Base-by-base conservation (phyloP, 2,113 vertebrate genomes). In the Lonchura striata region DNA sequence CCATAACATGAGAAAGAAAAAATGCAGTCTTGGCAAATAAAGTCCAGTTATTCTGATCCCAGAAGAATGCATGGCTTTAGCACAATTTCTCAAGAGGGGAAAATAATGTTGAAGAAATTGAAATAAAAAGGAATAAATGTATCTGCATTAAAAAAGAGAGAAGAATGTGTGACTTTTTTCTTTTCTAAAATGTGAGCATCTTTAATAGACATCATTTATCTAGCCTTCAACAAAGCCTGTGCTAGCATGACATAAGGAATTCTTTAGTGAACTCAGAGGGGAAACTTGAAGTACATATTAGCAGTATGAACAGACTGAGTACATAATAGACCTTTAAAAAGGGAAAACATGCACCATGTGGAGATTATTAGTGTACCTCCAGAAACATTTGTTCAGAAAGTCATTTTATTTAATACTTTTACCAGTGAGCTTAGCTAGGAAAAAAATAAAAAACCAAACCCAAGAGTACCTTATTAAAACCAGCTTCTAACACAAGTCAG, bases 1-100 rank as follows among this genome's bases (percentile, higher is more conserved):
- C 41, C 64, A 22, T 46, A 86, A 82, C 17, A n/a, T 30, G 33
- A 84, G 77, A 75, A 64, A 89, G 35, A 83, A 88, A 96, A 91
- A 87, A 91, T 82, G 87, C 37, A 64, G 19, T 76, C 65, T 87
- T 57, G 69, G 35, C 56, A 84, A 81, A 87, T 9, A 53, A 74
- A 63, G 10, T 30, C 30, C 56, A 68, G 33, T 56, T 81, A 42
- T 42, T 89, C 41, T 68, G 46, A 91, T 71, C 24, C 39, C 35
- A 89, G 42, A 39, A 96, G 21, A 96, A 71, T 14, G 18, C 28
- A 54, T 47, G 33, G 28, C 39, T 89, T 83, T 60, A 61, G 37
- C 28, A 77, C 20, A 75, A 15, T 39, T 78, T 66, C 16, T 61
- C 22, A 23, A 23, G 49, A 16, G 20, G 22, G 19, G 2, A 2